A percentile compares a stretch with the other conserved stretches of the same genome.
These are phyloP conservation scores for Matsumyia berberina DNA, from an alignment of 2,888 invertebrate species.

Conservation along the genomic window DNA sequence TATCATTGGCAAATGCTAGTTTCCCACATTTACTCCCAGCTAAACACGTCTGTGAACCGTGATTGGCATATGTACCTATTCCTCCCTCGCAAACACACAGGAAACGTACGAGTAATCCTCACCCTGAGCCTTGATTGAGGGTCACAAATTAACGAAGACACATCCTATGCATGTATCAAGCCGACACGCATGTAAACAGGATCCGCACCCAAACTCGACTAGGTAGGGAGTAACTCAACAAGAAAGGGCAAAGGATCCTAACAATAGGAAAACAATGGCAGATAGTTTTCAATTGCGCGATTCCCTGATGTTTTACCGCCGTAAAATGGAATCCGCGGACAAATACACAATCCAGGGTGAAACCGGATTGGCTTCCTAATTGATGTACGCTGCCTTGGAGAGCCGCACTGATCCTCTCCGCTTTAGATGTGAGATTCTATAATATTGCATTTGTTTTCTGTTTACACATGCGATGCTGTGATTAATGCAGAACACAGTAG, in stretches of 20 bases:
- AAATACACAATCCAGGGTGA: slow-evolving; percentile 4
- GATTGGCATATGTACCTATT: not conserved
- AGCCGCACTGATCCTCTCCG: slow-evolving; percentile 42
- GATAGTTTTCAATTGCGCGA: slow-evolving; percentile 37
- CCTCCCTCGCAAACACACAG: slow-evolving; percentile 28
- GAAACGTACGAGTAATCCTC: slow-evolving; percentile 28
- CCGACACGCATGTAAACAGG: slow-evolving; percentile 11
- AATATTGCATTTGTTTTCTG: slow-evolving; percentile 57
- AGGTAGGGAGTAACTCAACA: not conserved
- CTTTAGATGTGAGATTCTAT: slow-evolving; percentile 29
- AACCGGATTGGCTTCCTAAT: slow-evolving; percentile 67
- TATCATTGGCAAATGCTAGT: not conserved
- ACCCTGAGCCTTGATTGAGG: slow-evolving; percentile 38
- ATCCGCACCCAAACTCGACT: slow-evolving; percentile 18
- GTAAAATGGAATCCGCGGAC: slow-evolving; percentile 51
- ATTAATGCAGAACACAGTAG: slow-evolving; percentile 66
- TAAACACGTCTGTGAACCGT: not conserved
- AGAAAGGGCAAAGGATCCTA: not conserved
- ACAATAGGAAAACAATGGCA: not conserved
- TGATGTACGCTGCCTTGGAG: slow-evolving; percentile 29
- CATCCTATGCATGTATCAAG: slow-evolving; percentile 10
- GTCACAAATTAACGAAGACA: slow-evolving; percentile 27
- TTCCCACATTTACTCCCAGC: slow-evolving; percentile 25
- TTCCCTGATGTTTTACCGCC: slow-evolving; percentile 19
- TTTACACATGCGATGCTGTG: slow-evolving; percentile 72